phyloP scores from a whole-genome alignment of 2,113 vertebrate species.

The Pongo abelii region DNA sequence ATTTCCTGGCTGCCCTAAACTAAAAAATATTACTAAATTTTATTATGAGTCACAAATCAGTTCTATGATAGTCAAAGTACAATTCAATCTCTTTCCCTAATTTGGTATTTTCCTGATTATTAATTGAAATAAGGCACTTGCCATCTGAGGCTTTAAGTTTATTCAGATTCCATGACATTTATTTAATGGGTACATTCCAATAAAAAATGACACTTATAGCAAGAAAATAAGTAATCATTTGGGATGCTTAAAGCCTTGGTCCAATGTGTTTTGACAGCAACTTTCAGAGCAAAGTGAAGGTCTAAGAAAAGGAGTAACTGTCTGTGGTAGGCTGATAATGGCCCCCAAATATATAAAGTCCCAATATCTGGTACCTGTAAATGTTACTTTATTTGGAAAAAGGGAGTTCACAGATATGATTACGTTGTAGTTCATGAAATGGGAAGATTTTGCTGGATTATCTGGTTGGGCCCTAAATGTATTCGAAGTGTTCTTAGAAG shows the following conservation, averaged over 20 bases:
- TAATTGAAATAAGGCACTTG: slow-evolving; percentile 26
- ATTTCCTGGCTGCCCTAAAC: neutral
- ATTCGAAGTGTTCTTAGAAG: neutral
- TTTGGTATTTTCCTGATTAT: slow-evolving; percentile 12
- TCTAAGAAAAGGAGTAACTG: neutral
- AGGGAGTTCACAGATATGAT: neutral
- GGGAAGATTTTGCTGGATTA: neutral
- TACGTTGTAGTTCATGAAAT: neutral
- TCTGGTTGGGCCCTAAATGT: neutral
- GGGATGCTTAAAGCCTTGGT: neutral
- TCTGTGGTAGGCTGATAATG: neutral
- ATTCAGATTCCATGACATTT: neutral
- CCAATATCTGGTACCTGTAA: neutral
- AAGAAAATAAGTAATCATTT: slow-evolving; percentile 43
- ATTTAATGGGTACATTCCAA: neutral
- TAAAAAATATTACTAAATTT: neutral
- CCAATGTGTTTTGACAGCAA: neutral
- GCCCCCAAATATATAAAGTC: neutral
- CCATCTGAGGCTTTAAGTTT: neutral
- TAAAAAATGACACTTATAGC: neutral
- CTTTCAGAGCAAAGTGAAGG: slow-evolving; percentile 22
- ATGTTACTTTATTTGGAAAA: neutral
- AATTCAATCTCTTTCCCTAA: slow-evolving; percentile 21
- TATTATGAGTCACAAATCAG: neutral
- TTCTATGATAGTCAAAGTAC: neutral